These are phyloP conservation scores for Abrostola tripartita DNA, from an alignment of 2,888 invertebrate genomes.

Conservation along the genomic window DNA sequence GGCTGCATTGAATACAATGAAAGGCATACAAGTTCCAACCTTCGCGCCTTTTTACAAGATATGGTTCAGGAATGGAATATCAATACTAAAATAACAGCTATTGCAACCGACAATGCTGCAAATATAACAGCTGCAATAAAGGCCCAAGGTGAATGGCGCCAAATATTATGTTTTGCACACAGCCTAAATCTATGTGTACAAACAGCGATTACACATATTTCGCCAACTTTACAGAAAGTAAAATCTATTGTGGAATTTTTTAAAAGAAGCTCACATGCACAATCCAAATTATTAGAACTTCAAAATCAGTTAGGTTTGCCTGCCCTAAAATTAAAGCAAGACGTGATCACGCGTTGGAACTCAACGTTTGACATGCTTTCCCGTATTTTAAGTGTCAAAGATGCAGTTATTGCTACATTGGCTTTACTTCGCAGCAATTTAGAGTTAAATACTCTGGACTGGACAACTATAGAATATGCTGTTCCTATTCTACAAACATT, in stretches of 20 bases:
- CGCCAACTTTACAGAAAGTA: conserved; percentile 2
- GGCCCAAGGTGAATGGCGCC: conserved; percentile 8
- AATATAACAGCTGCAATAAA: conserved; percentile 6
- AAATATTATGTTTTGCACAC: conserved; percentile 36
- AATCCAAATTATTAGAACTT: too few relatives aligned
- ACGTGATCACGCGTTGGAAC: too few relatives aligned
- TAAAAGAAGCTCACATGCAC: conserved; percentile 3
- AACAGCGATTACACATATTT: conserved; percentile 4
- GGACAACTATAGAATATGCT: too few relatives aligned
- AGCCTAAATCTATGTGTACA: conserved; percentile 22
- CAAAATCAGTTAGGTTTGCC: too few relatives aligned
- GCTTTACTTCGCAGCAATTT: too few relatives aligned
- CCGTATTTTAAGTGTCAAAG: too few relatives aligned
- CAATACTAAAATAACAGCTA: conserved; percentile 1
- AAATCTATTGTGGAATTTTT: conserved; percentile 7
- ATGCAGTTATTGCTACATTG: too few relatives aligned
- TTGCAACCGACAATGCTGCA: conserved; percentile 5
- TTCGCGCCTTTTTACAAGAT: not conserved
- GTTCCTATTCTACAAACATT: too few relatives aligned
- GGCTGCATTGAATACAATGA: conserved; percentile 19
- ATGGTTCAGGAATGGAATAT: not conserved
- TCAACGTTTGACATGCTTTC: too few relatives aligned
- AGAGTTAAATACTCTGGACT: too few relatives aligned
- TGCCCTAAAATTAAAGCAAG: too few relatives aligned
- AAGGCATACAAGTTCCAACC: conserved; percentile 16